Conservation (phyloP, 1,140 invertebrate species). For the Vanessa tameamea region DNA sequence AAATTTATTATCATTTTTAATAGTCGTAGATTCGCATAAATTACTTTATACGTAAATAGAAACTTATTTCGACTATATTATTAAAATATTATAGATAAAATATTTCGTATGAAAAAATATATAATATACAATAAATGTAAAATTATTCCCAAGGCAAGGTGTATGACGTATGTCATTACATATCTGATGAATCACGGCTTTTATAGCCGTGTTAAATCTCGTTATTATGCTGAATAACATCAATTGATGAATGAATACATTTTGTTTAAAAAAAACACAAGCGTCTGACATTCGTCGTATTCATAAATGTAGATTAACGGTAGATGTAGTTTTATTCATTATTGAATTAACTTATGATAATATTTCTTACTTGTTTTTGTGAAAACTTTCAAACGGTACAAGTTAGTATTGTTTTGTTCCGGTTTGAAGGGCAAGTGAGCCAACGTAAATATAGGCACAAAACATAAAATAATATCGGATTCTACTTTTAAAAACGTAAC, state of each 20-base stretch:
- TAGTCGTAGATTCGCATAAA: not conserved
- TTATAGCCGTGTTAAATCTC: conserved; percentile 25
- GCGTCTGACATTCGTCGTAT: not conserved
- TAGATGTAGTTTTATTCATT: not conserved
- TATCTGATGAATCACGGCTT: conserved; percentile 28
- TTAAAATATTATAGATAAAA: not conserved
- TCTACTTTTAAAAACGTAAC: no score
- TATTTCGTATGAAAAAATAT: not conserved
- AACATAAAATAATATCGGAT: no score
- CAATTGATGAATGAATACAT: conserved; percentile 24
- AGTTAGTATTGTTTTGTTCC: no score
- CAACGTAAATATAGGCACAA: no score
- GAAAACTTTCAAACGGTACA: no score
- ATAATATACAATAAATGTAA: no score
- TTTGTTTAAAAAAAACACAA: conserved; percentile 5
- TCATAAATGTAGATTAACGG: not conserved
- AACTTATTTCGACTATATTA: not conserved
- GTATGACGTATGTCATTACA: conserved; percentile 16
- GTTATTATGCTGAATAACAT: conserved; percentile 26
- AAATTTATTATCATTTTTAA: not conserved
- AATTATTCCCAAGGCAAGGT: conserved; percentile 8
- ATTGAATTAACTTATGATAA: not conserved
- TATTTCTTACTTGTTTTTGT: not conserved
- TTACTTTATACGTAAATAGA: not conserved
- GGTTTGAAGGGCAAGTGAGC: no score